These are phyloP conservation scores for Plectrocnemia conspersa DNA, from an alignment of 1,140 invertebrate genomes.

Conservation along the genomic window DNA sequence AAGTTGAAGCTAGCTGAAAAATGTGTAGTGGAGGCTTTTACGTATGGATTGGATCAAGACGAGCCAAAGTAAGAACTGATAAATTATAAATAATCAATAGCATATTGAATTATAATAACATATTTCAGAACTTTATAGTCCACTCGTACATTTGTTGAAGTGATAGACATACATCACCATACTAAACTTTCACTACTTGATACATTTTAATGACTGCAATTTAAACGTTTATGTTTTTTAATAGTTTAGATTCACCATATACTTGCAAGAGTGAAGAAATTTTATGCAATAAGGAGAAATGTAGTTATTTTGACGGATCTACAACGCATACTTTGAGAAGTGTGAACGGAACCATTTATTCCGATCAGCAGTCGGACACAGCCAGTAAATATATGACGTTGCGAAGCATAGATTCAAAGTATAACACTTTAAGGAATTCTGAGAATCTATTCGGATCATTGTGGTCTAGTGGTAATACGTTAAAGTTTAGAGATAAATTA, in stretches of 20 bases:
- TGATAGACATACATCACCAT: too few relatives aligned
- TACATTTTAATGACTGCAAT: too few relatives aligned
- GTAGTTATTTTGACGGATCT: conserved; percentile 15
- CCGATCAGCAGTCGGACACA: neutral
- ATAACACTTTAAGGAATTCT: conserved; percentile 31
- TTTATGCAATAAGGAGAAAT: conserved; percentile 12
- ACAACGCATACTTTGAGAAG: conserved; percentile 30
- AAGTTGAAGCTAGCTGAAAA: conserved; percentile 32
- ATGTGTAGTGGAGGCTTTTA: conserved; percentile 32
- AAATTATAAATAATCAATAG: conserved; percentile 6
- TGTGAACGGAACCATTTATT: conserved; percentile 19
- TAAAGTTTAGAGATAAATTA: conserved; percentile 20
- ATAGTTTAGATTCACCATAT: conserved; percentile 20
- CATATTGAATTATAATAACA: neutral
- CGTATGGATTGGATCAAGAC: conserved; percentile 27
- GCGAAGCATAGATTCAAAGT: conserved; percentile 28
- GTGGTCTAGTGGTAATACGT: conserved; percentile 28
- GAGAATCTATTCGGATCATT: conserved; percentile 28
- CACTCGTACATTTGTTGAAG: neutral
- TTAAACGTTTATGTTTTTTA: conserved; percentile 4
- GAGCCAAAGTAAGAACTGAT: conserved; percentile 19
- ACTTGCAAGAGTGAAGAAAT: conserved; percentile 31
- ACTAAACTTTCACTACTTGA: too few relatives aligned
- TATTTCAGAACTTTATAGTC: neutral
- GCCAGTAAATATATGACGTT: conserved; percentile 26